Evolutionary conservation across 23 tunicate species (phyloP).

Genomic region (Oikopleura dioica): DNA sequence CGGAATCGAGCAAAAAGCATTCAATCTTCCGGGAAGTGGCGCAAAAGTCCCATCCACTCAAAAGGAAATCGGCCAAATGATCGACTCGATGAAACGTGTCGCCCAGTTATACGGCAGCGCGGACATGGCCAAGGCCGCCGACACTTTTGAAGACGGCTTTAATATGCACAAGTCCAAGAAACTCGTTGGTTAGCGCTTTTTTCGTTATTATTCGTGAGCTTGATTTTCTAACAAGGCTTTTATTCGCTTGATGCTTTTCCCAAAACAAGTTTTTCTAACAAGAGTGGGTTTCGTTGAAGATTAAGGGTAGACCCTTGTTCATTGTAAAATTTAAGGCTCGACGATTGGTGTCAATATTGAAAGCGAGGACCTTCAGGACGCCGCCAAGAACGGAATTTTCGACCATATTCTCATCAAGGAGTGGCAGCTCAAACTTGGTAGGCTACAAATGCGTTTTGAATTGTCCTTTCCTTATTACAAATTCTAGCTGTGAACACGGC

Average conservation of each 20-base stretch:
- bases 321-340: neutral
- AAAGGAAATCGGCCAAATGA: neutral
- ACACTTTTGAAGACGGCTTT: neutral
- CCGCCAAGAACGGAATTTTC: constrained; percentile 34
- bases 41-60: neutral
- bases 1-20: neutral
- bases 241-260: no score
- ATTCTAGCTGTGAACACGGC: constrained; percentile 54
- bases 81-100: neutral
- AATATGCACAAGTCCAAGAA: neutral
- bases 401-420: constrained; percentile 67
- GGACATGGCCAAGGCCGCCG: neutral
- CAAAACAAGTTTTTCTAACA: no score
- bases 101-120: neutral
- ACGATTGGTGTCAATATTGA: constrained; percentile 63
- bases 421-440: constrained; percentile 40
- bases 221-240: no score
- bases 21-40: neutral
- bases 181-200: no score
- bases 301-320: no score
- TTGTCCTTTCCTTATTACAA: neutral
- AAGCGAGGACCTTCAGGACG: constrained; percentile 45
- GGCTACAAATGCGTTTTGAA: neutral
- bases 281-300: no score
- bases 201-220: no score